Evolutionary conservation across 2,797 vertebrate species (phyloP).

Genomic region (Rousettus madagascariensis): DNA sequence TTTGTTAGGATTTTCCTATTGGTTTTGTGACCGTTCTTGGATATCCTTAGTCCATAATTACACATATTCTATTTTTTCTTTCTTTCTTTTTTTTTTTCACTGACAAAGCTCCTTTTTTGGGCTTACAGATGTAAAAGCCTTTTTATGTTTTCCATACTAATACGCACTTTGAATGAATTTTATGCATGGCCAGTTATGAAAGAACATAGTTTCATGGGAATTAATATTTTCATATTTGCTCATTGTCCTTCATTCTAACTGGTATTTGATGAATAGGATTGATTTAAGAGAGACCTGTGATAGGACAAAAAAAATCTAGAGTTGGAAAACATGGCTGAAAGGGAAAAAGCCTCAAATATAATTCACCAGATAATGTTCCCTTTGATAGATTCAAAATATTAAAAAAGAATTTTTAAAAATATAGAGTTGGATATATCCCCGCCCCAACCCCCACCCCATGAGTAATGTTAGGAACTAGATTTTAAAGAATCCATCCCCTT

Average conservation of each 20-base stretch:
- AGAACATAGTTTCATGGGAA: background rate
- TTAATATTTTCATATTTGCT: background rate
- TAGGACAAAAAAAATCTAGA: background rate
- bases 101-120: background rate
- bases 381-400: constrained; percentile 5
- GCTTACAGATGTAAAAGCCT: background rate
- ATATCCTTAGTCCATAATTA: background rate
- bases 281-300: background rate
- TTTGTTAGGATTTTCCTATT: background rate
- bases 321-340: background rate
- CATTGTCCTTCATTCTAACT: background rate
- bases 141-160: background rate
- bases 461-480: background rate
- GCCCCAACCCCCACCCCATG: too few relatives aligned
- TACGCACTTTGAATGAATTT: background rate
- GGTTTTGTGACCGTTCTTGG: background rate
- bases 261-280: background rate
- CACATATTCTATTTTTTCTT: background rate
- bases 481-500: background rate
- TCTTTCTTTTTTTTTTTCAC: background rate
- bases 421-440: background rate
- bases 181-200: background rate
- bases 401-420: background rate
- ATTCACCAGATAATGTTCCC: constrained; percentile 14
- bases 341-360: background rate